Percentiles rank a stretch among this genome's conserved stretches.
Evolutionary conservation across 2,113 vertebrate species (phyloP).

Genomic region (Chlorodrepanis virens): DNA sequence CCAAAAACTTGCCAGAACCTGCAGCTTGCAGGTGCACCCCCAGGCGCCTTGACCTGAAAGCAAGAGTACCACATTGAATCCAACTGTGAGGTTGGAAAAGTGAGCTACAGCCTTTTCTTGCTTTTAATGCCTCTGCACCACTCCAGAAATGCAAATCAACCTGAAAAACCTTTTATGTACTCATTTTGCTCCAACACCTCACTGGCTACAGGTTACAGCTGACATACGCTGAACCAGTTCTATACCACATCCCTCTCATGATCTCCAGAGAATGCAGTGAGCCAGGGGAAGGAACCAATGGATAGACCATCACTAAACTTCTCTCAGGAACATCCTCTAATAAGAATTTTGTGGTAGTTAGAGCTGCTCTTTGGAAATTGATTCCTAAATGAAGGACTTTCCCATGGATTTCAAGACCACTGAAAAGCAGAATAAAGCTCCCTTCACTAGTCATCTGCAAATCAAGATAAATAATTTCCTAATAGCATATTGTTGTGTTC

Average conservation of each 20-base stretch:
- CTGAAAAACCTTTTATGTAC: neutral
- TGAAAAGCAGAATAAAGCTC: neutral
- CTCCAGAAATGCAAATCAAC: neutral
- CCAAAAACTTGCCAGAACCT: rapidly evolving
- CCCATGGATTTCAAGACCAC: neutral
- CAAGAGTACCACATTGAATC: rapidly evolving
- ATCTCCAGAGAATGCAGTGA: neutral
- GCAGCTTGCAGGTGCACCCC: neutral
- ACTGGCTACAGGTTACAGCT: neutral
- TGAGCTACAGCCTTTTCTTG: neutral
- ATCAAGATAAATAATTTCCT: neutral
- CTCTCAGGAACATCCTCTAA: neutral
- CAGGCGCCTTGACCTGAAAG: neutral
- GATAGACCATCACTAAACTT: neutral
- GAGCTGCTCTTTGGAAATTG: neutral
- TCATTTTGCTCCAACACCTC: neutral
- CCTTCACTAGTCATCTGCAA: neutral
- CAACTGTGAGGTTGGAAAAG: rapidly evolving
- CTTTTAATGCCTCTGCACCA: neutral
- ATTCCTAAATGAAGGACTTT: neutral
- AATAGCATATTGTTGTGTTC: neutral
- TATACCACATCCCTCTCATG: neutral
- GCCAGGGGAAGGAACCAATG: neutral
- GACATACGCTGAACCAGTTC: rapidly evolving
- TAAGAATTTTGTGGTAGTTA: neutral